These are phyloP conservation scores for Neolamprologus devosi DNA, from an alignment of 2,113 vertebrate genomes.

Conservation along the genomic window DNA sequence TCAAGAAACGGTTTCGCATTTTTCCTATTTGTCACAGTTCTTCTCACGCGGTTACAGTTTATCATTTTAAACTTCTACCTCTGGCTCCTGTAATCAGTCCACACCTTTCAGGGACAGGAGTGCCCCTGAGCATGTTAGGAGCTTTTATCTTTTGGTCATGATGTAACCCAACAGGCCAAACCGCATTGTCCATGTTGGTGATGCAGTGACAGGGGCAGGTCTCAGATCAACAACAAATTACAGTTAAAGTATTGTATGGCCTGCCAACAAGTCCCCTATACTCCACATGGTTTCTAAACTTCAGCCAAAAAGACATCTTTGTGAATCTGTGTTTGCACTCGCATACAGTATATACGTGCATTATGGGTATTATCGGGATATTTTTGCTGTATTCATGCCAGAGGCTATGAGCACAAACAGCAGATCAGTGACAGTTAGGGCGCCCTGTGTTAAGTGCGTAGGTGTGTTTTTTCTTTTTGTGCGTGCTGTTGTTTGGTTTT, in stretches of 20 bases:
- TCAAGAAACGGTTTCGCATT: fast-evolving
- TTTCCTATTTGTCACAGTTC: not conserved
- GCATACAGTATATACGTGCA: not conserved
- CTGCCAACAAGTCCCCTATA: not conserved
- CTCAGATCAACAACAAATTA: conserved; percentile 1
- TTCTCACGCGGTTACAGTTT: not conserved
- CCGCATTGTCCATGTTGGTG: conserved; percentile 30
- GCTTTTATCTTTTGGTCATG: not conserved
- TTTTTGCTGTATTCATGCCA: conserved; percentile 1
- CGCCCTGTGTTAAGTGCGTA: conserved; percentile 14
- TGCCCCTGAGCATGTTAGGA: not conserved
- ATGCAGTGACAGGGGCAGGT: not conserved
- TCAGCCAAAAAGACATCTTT: not conserved
- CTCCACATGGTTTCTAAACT: not conserved
- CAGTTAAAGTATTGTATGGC: not conserved
- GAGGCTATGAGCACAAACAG: conserved; percentile 2
- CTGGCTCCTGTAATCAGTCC: not conserved
- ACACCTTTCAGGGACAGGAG: not conserved
- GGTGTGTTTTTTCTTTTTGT: conserved; percentile 8
- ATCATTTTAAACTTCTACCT: not conserved
- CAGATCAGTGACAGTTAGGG: conserved; percentile 20
- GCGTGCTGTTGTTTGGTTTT: not conserved
- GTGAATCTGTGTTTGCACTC: not conserved
- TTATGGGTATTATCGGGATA: not conserved
- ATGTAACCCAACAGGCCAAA: conserved; percentile 56